Base-by-base conservation (phyloP, 2,888 invertebrate species). In the Drosophila ustulata region DNA sequence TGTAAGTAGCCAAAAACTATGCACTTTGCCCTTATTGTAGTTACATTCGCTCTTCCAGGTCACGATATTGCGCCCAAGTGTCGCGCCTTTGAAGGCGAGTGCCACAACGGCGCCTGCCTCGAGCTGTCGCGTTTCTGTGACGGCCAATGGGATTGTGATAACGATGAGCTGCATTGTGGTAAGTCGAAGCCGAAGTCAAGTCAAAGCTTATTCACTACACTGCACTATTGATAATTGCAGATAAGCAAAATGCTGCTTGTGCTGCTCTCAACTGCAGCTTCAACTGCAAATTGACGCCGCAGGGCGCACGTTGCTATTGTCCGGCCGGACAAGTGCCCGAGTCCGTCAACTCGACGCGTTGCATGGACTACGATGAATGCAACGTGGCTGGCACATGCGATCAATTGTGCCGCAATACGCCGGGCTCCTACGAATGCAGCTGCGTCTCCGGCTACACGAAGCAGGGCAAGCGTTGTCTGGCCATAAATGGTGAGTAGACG, bases 311-410 rank as follows among this genome's bases (percentile, higher is more conserved):
- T 58, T 97, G 97, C 93, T 97, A 94, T 93, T 97, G 97, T 93
- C 94, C 94, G 23, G 91, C 92, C 41, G 96, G 97, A 0, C 94
- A 94, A 91, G 91, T 91, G 78, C 89, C 95, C 2, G 93, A 94
- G 66, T 68, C 80, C 18, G 39, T 34, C 7, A 91, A 90, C 65
- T 85, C 87, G n/a, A 94, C 94, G 25, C 93, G 92, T 55, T 97
- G 97, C 89, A 93, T 94, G 56, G 97, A 97, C 92, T 94, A 95
- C 74, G 94, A 97, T 93, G 97, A 97, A 93, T 97, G 97, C 93
- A 91, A 92, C 77, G 92, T 94, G 76, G 95, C 95, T 74, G 95
- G 94, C 46, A 92, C 94, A 53, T 97, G 97, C 92, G 95, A 96
- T 90, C 97, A 97, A 92, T 89, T 93, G 41, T 97, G 97, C 92